Evolutionary conservation across 2,113 vertebrate genomes (phyloP), one percentile per base, ranked within the genome.

Genomic region (Mormoops blainvillei): DNA sequence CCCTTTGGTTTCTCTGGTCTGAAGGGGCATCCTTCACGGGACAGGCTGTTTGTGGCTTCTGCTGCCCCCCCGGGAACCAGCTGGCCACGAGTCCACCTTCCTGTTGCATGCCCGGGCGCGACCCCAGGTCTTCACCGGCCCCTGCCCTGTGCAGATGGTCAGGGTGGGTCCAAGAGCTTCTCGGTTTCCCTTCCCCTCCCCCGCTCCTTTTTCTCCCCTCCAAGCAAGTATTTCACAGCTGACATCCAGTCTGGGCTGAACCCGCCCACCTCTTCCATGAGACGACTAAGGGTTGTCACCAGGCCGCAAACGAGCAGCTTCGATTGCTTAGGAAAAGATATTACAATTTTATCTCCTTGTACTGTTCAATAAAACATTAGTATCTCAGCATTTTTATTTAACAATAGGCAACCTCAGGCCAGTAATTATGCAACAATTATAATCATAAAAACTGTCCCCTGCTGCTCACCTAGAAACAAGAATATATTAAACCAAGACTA

Each of bases 341-440:
- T 98, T 98, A 98, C 97, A 98, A 97, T 98, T 98, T 98, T 98
- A 98, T 98, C 98, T 98, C 91, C 98, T 98, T 98, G 98, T 98
- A 98, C 98, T 98, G 97, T 98, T 98, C 98, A 98, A 98, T 98
- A 98, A 98, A 98, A 98, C 98, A 98, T 98, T 98, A 98, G 98
- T 98, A 97, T 97, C 98, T 98, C 98, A 98, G 98, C 97, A 98
- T 98, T 98, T 99, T 98, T 98, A 98, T 98, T 99, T 99, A 98
- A 98, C 98, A 98, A 98, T 98, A 98, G 98, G 98, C 98, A 98
- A 98, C 98, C 98, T 98, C 98, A 99, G 98, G 98, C 98, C 97
- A 98, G 98, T 98, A 98, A 99, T 99, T 99, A 99, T 98, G 98
- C 98, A 99, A 98, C 98, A 99, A 99, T 99, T 99, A 99, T 99